Conservation (phyloP, 1,140 invertebrate genomes). For the Acromyrmex heyeri region DNA sequence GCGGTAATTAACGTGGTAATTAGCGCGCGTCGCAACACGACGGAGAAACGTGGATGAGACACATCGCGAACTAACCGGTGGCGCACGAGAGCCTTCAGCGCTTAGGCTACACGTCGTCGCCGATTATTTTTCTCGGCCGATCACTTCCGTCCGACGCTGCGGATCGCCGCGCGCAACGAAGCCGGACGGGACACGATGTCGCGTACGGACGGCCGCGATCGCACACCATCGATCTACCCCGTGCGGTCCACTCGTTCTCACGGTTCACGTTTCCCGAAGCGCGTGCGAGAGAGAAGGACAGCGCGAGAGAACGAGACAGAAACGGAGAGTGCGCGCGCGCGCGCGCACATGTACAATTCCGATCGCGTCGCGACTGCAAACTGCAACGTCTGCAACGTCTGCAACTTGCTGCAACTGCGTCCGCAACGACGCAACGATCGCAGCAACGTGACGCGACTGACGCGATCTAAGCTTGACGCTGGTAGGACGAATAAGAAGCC, state of each 20-base stretch:
- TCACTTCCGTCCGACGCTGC: neutral
- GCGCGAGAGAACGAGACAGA: neutral
- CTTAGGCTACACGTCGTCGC: conserved; percentile 6
- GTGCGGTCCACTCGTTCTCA: neutral
- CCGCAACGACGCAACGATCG: no score
- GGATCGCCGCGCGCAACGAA: neutral
- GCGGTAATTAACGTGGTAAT: conserved; percentile 44
- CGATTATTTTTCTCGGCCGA: neutral
- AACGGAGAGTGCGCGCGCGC: neutral
- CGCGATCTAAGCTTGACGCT: no score
- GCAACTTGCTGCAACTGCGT: no score
- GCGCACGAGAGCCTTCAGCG: neutral
- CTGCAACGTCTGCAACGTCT: neutral
- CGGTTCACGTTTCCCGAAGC: neutral
- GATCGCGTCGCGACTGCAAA: neutral
- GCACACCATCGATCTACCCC: neutral
- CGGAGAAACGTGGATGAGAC: neutral
- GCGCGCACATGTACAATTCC: neutral
- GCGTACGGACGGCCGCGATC: neutral
- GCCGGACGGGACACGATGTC: neutral
- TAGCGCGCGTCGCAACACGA: neutral
- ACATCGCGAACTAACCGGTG: conserved; percentile 31
- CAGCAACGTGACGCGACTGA: neutral
- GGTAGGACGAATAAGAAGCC: no score
- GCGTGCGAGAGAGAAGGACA: neutral